Evolutionary conservation across 2,888 invertebrate genomes (phyloP).

Genomic region (Bombylius major): DNA sequence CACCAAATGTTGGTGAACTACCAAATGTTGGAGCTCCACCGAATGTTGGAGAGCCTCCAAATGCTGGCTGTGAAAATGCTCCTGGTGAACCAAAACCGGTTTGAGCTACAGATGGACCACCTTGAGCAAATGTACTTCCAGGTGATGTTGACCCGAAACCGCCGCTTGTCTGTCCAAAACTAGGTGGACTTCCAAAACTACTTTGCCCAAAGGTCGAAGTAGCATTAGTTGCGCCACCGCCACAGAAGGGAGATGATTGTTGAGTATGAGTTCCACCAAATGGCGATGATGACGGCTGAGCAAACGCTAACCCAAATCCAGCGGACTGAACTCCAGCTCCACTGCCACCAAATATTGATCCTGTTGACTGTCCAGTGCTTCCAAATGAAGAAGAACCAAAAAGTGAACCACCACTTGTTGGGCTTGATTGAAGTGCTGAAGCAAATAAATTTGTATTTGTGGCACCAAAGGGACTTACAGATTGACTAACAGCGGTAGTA

Average conservation of each 20-base stretch:
- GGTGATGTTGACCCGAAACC: constrained; percentile 5
- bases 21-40: constrained; percentile 33
- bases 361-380: constrained; percentile 6
- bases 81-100: constrained; percentile 28
- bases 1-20: constrained; percentile 29
- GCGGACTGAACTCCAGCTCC: background rate
- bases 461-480: constrained; percentile 1
- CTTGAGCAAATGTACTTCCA: constrained; percentile 20
- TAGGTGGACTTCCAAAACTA: background rate
- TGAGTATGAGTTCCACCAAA: constrained; percentile 14
- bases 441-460: constrained; percentile 8
- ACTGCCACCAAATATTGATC: constrained; percentile 1
- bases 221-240: background rate
- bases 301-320: background rate
- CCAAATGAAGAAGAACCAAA: constrained; percentile 16
- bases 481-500: background rate
- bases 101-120: constrained; percentile 25
- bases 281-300: constrained; percentile 3
- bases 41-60: constrained; percentile 27
- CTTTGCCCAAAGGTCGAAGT: constrained; percentile 2
- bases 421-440: background rate
- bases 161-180: constrained; percentile 1
- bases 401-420: constrained; percentile 16
- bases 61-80: constrained; percentile 19
- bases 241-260: constrained; percentile 2